Conservation (phyloP, 2,113 vertebrate species). For the Gambusia holbrooki region DNA sequence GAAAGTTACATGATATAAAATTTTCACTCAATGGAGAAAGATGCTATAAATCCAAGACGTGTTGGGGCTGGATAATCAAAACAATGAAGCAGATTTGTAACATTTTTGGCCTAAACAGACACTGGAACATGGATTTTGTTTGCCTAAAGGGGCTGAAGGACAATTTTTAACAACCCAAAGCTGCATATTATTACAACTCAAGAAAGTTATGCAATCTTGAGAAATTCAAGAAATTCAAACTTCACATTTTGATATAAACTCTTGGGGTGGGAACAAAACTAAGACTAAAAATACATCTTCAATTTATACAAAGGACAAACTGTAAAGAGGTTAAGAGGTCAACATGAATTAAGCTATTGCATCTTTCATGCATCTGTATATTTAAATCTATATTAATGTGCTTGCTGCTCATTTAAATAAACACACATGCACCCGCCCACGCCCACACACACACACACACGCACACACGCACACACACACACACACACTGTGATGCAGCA, state of each 20-base stretch:
- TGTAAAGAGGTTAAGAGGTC: background rate
- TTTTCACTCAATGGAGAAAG: background rate
- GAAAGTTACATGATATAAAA: conserved; percentile 5
- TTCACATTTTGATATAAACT: background rate
- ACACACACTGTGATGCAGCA: conserved; percentile 3
- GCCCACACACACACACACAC: background rate
- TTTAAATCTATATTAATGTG: background rate
- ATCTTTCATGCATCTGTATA: background rate
- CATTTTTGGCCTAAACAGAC: no score
- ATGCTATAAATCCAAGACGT: no score
- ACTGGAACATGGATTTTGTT: no score
- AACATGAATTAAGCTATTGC: background rate
- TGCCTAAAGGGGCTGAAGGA: no score
- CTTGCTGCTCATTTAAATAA: background rate
- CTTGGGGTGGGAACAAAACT: no score
- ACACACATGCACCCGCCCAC: background rate
- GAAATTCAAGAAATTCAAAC: no score
- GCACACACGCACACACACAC: background rate
- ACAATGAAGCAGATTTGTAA: no score
- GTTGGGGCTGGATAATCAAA: no score
- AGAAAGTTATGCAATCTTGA: no score
- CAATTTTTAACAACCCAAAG: no score
- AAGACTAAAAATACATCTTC: background rate
- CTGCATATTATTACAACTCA: no score
- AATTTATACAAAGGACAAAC: background rate